Conservation (phyloP, 2,797 vertebrate genomes). For the Cuniculus paca region DNA sequence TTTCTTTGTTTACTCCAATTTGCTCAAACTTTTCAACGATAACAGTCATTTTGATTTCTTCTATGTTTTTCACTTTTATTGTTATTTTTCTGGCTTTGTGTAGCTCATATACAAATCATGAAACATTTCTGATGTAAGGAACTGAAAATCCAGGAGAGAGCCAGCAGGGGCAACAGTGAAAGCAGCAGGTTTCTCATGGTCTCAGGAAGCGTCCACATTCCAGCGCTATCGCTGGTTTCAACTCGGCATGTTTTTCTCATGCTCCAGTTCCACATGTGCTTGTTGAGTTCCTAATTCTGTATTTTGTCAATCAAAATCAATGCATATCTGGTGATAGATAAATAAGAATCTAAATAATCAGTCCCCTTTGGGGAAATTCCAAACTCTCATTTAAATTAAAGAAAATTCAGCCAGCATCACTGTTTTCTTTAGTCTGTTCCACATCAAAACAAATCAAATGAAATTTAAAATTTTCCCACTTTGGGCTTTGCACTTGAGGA, state of each 20-base stretch:
- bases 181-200: background rate
- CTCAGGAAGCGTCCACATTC: background rate
- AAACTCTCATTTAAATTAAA: slow-evolving; percentile 64
- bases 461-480: slow-evolving; percentile 70
- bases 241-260: background rate
- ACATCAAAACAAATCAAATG: slow-evolving; percentile 61
- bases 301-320: slow-evolving; percentile 38
- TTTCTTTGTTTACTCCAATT: slow-evolving; percentile 9
- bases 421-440: slow-evolving; percentile 57
- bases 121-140: background rate
- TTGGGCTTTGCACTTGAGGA: slow-evolving; percentile 70
- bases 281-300: background rate
- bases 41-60: background rate
- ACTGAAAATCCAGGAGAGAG: background rate
- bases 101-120: background rate
- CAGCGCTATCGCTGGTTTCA: background rate
- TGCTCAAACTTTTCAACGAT: background rate
- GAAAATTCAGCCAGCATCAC: slow-evolving; percentile 35
- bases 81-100: background rate
- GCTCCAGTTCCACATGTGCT: background rate
- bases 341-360: background rate
- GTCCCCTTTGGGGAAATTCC: background rate
- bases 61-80: background rate
- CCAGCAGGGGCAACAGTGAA: background rate
- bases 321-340: slow-evolving; percentile 18